A percentile compares a stretch with the other conserved stretches of the same genome.
Evolutionary conservation across 1,140 invertebrate species (phyloP).

Genomic region (Trinorchestia longiramus): DNA sequence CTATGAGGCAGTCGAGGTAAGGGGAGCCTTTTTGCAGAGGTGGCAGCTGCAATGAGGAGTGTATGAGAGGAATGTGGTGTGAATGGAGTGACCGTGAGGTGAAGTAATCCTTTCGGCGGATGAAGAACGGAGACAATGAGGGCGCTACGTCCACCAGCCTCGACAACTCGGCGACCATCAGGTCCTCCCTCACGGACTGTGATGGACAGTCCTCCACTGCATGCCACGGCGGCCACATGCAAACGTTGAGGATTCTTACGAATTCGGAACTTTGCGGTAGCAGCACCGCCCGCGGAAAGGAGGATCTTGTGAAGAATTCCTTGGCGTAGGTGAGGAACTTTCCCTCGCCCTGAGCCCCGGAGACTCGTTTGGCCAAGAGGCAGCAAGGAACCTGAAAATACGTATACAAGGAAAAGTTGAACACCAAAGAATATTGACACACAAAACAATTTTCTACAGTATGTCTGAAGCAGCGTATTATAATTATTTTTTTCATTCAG

Average conservation of each 20-base stretch:
- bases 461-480: no score
- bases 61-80: constrained; percentile 11
- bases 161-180: background rate
- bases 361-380: constrained; percentile 32
- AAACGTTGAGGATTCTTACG: constrained; percentile 14
- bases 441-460: no score
- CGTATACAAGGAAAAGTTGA: no score
- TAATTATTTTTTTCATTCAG: no score
- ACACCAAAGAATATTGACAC: no score
- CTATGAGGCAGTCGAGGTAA: background rate
- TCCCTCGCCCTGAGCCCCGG: constrained; percentile 5
- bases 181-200: constrained; percentile 13
- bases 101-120: constrained; percentile 37
- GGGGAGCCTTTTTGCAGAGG: background rate
- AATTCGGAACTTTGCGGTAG: constrained; percentile 4
- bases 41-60: constrained; percentile 10
- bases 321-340: constrained; percentile 35
- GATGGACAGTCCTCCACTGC: constrained; percentile 26
- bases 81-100: constrained; percentile 39
- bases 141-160: constrained; percentile 33
- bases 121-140: constrained; percentile 14
- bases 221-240: constrained; percentile 29
- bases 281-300: background rate
- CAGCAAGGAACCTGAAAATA: constrained; percentile 15
- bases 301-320: constrained; percentile 30